phyloP scores from a whole-genome alignment of 2,797 vertebrate species.

The Capromys pilorides region DNA sequence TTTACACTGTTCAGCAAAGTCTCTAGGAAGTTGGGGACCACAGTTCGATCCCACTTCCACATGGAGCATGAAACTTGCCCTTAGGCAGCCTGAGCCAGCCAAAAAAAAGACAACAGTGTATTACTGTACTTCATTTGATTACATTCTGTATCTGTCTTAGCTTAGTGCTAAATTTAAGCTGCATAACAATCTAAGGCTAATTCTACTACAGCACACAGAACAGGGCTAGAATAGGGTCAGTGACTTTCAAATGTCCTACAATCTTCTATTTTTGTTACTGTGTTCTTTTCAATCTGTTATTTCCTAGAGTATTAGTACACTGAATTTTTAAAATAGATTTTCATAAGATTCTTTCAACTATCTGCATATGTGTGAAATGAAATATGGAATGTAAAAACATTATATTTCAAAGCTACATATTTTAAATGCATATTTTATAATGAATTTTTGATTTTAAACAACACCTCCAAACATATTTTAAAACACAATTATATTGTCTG shows the following conservation, averaged over 20 bases:
- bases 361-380: background rate
- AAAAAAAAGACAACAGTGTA: background rate
- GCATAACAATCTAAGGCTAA: background rate
- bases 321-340: constrained; percentile 1
- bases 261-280: background rate
- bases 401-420: background rate
- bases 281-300: constrained; percentile 8
- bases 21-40: no score
- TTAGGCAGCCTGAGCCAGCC: no score
- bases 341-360: background rate
- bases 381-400: background rate
- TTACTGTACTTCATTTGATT: background rate
- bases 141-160: background rate
- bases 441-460: background rate
- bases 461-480: background rate
- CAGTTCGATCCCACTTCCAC: no score
- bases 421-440: background rate
- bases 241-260: background rate
- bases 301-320: constrained; percentile 7
- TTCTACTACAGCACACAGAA: background rate
- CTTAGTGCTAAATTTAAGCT: background rate
- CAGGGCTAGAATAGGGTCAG: background rate
- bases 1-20: background rate
- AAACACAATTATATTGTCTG: background rate
- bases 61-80: no score